These are phyloP conservation scores for Tursiops truncatus DNA, from an alignment of 2,113 vertebrate genomes.

Conservation along the genomic window DNA sequence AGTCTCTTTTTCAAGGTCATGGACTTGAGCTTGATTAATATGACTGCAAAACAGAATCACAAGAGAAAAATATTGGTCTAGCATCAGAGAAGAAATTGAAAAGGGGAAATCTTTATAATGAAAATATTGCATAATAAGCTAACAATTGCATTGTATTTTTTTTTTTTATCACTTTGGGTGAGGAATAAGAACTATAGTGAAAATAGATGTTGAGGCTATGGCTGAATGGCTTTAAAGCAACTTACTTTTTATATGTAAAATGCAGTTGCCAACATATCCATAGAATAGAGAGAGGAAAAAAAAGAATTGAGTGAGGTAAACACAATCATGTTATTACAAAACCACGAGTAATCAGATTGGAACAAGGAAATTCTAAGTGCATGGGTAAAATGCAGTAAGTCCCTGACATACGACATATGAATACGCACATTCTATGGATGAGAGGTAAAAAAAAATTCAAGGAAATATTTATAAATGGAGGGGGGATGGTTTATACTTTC, in stretches of 20 bases:
- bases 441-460: not conserved
- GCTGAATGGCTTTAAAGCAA: not conserved
- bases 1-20: constrained; percentile 48
- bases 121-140: not conserved
- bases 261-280: not conserved
- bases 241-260: not conserved
- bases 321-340: not conserved
- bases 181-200: not conserved
- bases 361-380: not conserved
- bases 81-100: not conserved
- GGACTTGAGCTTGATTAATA: constrained; percentile 37
- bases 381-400: not conserved
- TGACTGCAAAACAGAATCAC: not conserved
- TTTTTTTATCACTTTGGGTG: not conserved
- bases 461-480: not conserved
- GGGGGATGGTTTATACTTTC: not conserved
- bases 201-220: not conserved
- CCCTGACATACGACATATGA: not conserved
- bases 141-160: not conserved
- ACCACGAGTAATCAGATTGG: not conserved
- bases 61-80: constrained; percentile 11
- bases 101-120: not conserved
- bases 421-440: not conserved
- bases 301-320: not conserved
- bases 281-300: not conserved